Evolutionary conservation across 2,888 invertebrate genomes (phyloP), one percentile per base, ranked within the genome.

Genomic region (Caenorhabditis afra): DNA sequence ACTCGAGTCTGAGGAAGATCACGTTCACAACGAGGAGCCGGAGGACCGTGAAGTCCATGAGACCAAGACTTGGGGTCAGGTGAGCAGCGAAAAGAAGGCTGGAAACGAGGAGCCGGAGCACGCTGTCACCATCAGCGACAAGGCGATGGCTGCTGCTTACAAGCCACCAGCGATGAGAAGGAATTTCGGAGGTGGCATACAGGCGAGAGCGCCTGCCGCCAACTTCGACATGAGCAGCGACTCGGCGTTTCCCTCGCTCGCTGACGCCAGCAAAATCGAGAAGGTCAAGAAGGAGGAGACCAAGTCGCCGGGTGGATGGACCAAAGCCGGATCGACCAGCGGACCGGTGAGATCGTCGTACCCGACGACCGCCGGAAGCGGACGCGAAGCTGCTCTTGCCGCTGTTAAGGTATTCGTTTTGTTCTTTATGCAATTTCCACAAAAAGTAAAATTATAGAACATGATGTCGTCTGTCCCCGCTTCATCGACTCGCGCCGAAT

Each of bases 221-320:
- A 76, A 81, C 44, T 79, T 85, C 12, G 82, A 81, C 65, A 67
- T 83, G 47, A 64, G 62, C 35, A 81, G 52, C 52, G 81, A 86
- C 53, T 83, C 84, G 18, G 78, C 85, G 73, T 88, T 88, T 82
- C 88, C 88, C 11, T 86, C 87, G 4, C 80, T 88, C 53, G 87
- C 85, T 3, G 86, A 85, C 50, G 88, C 88, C 11, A 82, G 79
- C 35, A 82, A 88, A 62, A 86, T 88, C 35, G 87, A 87, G 73
- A 85, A 84, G 67, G 79, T 80, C 23, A 81, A 87, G 70, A 85
- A 86, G 61, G 87, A 86, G 64, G 82, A 86, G 45, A 68, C 76
- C 47, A 84, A 83, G 52, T 41, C 70, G 18, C 64, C 78, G 8
- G 79, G 71, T 16, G 84, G 84, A 59, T 84, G 84, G 84, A 39